Conservation (phyloP, 2,113 vertebrate genomes). For the Gobiocypris rarus region DNA sequence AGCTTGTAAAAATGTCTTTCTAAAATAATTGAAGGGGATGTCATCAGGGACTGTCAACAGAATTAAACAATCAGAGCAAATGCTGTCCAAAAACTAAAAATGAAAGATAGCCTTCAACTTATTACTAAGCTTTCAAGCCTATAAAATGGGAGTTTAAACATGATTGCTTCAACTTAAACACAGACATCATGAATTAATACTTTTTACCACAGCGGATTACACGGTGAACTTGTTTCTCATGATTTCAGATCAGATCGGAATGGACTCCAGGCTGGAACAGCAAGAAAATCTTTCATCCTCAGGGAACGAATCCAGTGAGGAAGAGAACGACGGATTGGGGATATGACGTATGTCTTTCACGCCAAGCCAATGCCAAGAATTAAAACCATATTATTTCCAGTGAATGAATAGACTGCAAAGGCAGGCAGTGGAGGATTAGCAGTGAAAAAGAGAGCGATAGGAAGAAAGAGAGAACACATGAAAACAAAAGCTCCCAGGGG, state of each 20-base stretch:
- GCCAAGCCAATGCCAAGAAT: neutral
- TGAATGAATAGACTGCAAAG: conserved; percentile 40
- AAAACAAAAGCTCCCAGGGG: neutral
- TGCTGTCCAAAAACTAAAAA: neutral
- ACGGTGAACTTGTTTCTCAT: conserved; percentile 2
- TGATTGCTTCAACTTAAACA: conserved; percentile 13
- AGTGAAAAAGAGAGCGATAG: neutral
- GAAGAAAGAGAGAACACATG: neutral
- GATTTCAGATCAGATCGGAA: conserved; percentile 3
- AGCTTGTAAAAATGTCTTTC: neutral
- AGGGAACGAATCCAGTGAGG: neutral
- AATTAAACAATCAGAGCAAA: neutral
- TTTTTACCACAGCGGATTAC: conserved; percentile 22
- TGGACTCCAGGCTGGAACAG: neutral
- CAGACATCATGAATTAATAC: conserved; percentile 5
- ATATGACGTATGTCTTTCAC: conserved; percentile 20
- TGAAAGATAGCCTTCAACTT: neutral
- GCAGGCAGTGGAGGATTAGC: conserved; percentile 7
- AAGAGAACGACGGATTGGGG: neutral
- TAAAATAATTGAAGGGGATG: neutral
- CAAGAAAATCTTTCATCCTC: conserved; percentile 7
- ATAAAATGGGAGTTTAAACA: neutral
- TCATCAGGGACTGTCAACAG: neutral
- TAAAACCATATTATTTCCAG: conserved; percentile 46
- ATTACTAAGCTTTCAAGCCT: neutral